Evolutionary conservation across 2,113 vertebrate genomes (phyloP).

Genomic region (Chaetops frenatus): DNA sequence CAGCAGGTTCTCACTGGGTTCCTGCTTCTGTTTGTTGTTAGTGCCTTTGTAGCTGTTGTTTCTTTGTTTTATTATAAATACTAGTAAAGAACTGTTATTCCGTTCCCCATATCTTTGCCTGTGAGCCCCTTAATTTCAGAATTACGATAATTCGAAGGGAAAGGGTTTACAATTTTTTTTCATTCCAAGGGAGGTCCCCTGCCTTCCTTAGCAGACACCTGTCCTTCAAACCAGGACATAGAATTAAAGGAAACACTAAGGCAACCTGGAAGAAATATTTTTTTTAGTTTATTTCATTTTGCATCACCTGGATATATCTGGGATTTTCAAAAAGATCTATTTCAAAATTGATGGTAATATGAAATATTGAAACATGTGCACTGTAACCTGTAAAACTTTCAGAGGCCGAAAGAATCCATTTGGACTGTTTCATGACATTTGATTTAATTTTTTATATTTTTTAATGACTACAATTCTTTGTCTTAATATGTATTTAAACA

Average conservation of each 20-base stretch:
- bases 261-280: not conserved
- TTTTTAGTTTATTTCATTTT: not conserved
- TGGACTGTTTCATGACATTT: not conserved
- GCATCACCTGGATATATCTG: not conserved
- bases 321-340: not conserved
- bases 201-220: too few species aligned
- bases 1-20: too few species aligned
- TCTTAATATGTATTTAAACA: not conserved
- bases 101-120: too few species aligned
- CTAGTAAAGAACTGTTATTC: too few species aligned
- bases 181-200: too few species aligned
- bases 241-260: not conserved
- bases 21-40: too few species aligned
- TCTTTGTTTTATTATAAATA: too few species aligned
- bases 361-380: not conserved
- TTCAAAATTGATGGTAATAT: not conserved
- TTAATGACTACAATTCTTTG: not conserved
- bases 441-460: not conserved
- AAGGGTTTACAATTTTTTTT: too few species aligned
- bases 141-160: too few species aligned
- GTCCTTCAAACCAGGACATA: too few species aligned
- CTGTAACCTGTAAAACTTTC: not conserved
- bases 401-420: not conserved
- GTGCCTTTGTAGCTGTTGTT: too few species aligned
- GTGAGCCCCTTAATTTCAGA: too few species aligned